Base-by-base conservation (phyloP, 2,888 invertebrate genomes). In the Eilema caniola region DNA sequence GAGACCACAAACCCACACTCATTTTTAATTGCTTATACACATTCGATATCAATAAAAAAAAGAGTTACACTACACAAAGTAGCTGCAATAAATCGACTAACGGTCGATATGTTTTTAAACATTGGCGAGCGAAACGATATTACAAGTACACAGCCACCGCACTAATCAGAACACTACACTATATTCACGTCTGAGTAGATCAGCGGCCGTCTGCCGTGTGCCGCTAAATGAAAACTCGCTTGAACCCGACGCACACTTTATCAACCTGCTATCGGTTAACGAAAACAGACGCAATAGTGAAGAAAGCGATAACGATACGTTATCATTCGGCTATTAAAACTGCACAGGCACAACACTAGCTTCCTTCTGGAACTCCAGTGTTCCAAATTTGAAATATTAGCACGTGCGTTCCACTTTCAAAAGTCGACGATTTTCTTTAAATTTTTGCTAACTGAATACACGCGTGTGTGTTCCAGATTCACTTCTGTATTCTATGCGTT, bases 1-100 rank as follows among this genome's bases (percentile, higher is more conserved):
- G 83, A 72, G 90, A 92, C 92, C 92, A 93, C 85, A 93, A 82
- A 77, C 88, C 85, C 57, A 85, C 87, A 82, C 90, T 90, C 94
- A 94, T 94, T 87, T 91, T 74, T 16, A 66, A 84, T 69, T 70
- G 57, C 41, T 63, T 53, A 82, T 57, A 80, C 83, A 81, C 84
- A 83, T 80, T 77, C 82, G 74, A 74, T 76, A 77, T 70, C 73
- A 56, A 59, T 60, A 74, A 78, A 75, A 80, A 79, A 81, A 83
- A 81, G 79, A 79, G 80, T 79, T 74, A 76, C 87, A 86, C 86
- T 83, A 84, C 87, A 89, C 89, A 80, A 82, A 80, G 80, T 80
- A 76, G 76, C 72, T 68, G 72, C 63, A 70, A 74, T 71, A 70
- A 75, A 72, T 72, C 69, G 83, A 80, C 81, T 84, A 78, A 82